Evolutionary conservation across 1,140 invertebrate species (phyloP).

Genomic region (Pseudomyrmex cubaensis): DNA sequence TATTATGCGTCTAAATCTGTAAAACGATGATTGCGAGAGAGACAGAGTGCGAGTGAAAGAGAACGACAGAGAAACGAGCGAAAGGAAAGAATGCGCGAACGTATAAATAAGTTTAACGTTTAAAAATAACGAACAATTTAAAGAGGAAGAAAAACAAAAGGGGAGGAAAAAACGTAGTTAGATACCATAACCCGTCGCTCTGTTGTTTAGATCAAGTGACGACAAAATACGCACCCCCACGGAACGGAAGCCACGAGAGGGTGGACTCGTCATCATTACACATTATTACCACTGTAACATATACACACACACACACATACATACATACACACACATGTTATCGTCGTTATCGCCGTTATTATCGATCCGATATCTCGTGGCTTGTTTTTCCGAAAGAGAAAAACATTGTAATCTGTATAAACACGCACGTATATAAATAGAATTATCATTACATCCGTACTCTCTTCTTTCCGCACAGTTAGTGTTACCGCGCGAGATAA

Average conservation of each 20-base stretch:
- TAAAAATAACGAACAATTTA: constrained; percentile 40
- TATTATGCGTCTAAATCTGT: constrained; percentile 73
- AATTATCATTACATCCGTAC: constrained; percentile 29
- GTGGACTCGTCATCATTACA: background rate
- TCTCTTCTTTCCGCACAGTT: constrained; percentile 74
- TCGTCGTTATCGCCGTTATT: too few relatives aligned
- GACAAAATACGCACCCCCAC: constrained; percentile 51
- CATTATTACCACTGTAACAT: background rate
- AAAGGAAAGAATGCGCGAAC: background rate
- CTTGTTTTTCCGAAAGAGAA: background rate
- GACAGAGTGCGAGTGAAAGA: background rate
- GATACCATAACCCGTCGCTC: background rate
- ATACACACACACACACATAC: too few relatives aligned
- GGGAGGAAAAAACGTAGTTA: background rate
- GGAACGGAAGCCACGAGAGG: constrained; percentile 53
- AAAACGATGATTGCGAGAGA: constrained; percentile 31
- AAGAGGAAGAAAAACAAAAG: background rate
- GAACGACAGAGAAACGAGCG: constrained; percentile 7
- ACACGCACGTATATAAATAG: constrained; percentile 57
- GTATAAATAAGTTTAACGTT: constrained; percentile 21
- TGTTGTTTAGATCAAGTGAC: constrained; percentile 12
- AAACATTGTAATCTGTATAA: constrained; percentile 68
- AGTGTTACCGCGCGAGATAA: constrained; percentile 63
- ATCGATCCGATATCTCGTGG: too few relatives aligned
- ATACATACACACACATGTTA: too few relatives aligned